Percentiles rank a stretch among this genome's conserved stretches.
Conservation (phyloP, 2,797 vertebrate species). For the Helarctos malayanus region DNA sequence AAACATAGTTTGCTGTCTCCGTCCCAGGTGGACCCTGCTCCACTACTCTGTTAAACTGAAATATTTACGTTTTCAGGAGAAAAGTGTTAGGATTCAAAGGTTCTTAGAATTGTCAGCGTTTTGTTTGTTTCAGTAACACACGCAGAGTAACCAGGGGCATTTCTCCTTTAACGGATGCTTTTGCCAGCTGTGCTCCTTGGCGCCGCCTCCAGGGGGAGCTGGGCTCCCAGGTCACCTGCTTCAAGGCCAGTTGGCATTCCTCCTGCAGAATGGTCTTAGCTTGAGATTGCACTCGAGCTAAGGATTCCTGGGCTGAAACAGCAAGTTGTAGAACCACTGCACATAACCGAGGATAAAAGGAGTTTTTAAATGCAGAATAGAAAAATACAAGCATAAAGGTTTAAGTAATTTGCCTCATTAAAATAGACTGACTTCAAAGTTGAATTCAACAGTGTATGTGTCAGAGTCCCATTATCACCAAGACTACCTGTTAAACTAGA, state of each 20-base stretch:
- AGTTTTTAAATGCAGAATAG: not conserved
- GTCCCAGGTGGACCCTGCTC: not conserved
- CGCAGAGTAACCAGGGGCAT: accelerated
- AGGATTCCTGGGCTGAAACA: not conserved
- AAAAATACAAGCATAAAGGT: not conserved
- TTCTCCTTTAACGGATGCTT: not conserved
- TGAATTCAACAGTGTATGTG: not conserved
- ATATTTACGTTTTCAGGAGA: not conserved
- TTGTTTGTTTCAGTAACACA: not conserved
- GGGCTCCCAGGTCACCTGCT: not conserved
- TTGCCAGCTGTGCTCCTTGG: not conserved
- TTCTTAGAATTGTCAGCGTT: not conserved
- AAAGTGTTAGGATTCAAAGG: not conserved
- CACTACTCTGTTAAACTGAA: not conserved
- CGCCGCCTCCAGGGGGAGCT: conserved; percentile 52
- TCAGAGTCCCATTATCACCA: not conserved
- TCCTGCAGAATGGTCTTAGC: not conserved
- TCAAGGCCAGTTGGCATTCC: not conserved
- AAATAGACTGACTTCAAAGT: not conserved
- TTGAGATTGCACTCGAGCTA: not conserved
- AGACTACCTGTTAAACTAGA: not conserved
- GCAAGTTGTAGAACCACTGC: not conserved
- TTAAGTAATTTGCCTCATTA: not conserved
- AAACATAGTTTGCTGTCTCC: not conserved
- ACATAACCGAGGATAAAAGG: not conserved